Evolutionary conservation across 2,113 vertebrate genomes (phyloP).

Genomic region (Stigmatopora argus): DNA sequence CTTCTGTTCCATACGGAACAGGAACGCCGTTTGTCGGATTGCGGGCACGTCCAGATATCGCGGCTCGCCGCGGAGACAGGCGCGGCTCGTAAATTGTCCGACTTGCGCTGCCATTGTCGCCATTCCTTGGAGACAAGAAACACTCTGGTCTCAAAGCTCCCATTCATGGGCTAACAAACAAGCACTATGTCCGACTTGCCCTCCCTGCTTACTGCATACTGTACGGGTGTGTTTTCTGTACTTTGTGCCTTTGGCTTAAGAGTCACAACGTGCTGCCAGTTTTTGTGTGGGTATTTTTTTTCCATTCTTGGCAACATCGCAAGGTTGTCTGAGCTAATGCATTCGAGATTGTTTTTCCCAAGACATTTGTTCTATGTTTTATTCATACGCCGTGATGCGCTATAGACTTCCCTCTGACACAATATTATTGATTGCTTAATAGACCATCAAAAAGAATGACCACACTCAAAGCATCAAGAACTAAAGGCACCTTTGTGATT

Average conservation of each 20-base stretch:
- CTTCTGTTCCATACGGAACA: not conserved
- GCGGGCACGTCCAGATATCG: not conserved
- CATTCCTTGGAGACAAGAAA: constrained; percentile 47
- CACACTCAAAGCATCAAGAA: constrained; percentile 26
- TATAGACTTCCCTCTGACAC: constrained; percentile 54
- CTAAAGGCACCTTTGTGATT: constrained; percentile 15
- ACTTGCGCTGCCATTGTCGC: constrained; percentile 48
- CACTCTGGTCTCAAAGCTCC: constrained; percentile 56
- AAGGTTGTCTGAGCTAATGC: constrained; percentile 58
- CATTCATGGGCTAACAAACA: constrained; percentile 67
- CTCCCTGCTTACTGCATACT: constrained; percentile 45
- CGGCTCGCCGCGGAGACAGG: constrained; percentile 46
- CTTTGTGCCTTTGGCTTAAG: constrained; percentile 57
- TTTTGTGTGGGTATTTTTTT: constrained; percentile 47
- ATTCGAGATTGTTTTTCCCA: constrained; percentile 57
- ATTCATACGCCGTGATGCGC: constrained; percentile 56
- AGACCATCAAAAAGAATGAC: constrained; percentile 52
- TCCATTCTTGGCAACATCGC: constrained; percentile 63
- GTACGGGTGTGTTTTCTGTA: constrained; percentile 29
- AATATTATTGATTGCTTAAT: constrained; percentile 60
- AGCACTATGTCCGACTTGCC: constrained; percentile 57
- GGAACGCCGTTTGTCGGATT: no score
- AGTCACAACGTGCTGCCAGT: constrained; percentile 44
- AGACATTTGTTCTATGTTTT: constrained; percentile 60
- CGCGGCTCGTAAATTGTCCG: constrained; percentile 47